phyloP scores from a whole-genome alignment of 2,888 invertebrate genomes.

The Melanostoma scalare region DNA sequence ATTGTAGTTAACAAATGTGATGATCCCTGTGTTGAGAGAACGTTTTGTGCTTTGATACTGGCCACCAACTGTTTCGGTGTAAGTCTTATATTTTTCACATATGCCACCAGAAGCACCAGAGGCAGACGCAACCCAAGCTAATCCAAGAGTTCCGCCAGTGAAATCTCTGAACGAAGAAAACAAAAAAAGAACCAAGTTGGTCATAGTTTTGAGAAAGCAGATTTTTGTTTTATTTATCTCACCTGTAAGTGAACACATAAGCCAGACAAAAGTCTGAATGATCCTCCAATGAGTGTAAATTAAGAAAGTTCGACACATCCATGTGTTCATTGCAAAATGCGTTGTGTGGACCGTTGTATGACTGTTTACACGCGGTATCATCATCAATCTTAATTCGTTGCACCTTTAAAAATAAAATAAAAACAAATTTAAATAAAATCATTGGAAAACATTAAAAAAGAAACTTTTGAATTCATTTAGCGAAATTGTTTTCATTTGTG shows the following conservation, averaged over 20 bases:
- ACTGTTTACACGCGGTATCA: slow-evolving; percentile 88
- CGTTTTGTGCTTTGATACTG: slow-evolving; percentile 96
- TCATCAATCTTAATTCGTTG: slow-evolving; percentile 92
- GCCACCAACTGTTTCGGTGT: slow-evolving; percentile 97
- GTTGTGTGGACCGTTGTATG: slow-evolving; percentile 88
- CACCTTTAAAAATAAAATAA: slow-evolving; percentile 75
- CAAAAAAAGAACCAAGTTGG: background rate
- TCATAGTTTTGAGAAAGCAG: background rate
- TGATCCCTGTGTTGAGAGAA: slow-evolving; percentile 98
- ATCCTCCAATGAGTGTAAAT: slow-evolving; percentile 97
- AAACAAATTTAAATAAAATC: slow-evolving; percentile 10
- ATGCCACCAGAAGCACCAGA: slow-evolving; percentile 99
- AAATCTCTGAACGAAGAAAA: slow-evolving; percentile 88
- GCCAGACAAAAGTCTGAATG: slow-evolving; percentile 99
- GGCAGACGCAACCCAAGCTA: slow-evolving; percentile 99
- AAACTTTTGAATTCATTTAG: background rate
- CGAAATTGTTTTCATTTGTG: background rate
- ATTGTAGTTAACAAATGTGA: slow-evolving; percentile 99
- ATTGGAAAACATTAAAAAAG: background rate
- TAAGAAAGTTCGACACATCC: slow-evolving; percentile 99
- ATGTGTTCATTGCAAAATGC: slow-evolving; percentile 98
- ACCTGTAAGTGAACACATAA: slow-evolving; percentile 97
- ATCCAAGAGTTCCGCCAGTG: slow-evolving; percentile 97
- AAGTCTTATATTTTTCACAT: slow-evolving; percentile 98
- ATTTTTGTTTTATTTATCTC: slow-evolving; percentile 67